Evolutionary conservation across 2,888 invertebrate species (phyloP).

Genomic region (Drosophila anceps): DNA sequence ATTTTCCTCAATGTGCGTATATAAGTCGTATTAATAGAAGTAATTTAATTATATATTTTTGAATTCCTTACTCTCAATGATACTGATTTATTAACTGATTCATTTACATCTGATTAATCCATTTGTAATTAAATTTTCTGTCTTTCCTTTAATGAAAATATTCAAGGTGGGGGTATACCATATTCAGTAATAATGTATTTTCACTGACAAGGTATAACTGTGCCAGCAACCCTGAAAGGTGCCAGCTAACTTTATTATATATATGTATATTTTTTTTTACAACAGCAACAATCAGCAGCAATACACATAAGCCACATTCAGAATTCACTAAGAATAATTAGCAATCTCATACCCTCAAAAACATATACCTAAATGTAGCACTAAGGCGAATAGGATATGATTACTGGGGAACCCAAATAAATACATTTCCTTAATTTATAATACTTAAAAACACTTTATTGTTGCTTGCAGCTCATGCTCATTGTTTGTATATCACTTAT

Average conservation of each 20-base stretch:
- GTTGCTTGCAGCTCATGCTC: slow-evolving; percentile 24
- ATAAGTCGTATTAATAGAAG: no score
- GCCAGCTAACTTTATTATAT: not conserved
- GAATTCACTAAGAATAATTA: not conserved
- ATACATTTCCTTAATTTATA: slow-evolving; percentile 10
- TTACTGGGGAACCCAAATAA: slow-evolving; percentile 13
- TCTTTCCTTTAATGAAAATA: not conserved
- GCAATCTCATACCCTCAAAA: not conserved
- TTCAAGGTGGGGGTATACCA: not conserved
- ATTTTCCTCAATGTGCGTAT: not conserved
- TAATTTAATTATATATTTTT: no score
- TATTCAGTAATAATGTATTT: not conserved
- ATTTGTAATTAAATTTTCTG: not conserved
- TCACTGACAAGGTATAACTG: not conserved
- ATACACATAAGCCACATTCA: not conserved
- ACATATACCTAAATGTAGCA: slow-evolving; percentile 8
- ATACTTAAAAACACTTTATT: slow-evolving; percentile 1
- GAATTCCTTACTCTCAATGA: no score
- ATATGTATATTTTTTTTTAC: not conserved
- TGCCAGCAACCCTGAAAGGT: no score
- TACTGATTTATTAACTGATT: no score
- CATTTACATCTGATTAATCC: no score
- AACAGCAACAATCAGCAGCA: slow-evolving; percentile 3
- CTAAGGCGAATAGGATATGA: slow-evolving; percentile 1
- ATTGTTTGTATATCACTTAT: slow-evolving; percentile 59